These are phyloP conservation scores for Rhinogobio ventralis DNA, from an alignment of 2,797 vertebrate genomes.

Conservation along the genomic window DNA sequence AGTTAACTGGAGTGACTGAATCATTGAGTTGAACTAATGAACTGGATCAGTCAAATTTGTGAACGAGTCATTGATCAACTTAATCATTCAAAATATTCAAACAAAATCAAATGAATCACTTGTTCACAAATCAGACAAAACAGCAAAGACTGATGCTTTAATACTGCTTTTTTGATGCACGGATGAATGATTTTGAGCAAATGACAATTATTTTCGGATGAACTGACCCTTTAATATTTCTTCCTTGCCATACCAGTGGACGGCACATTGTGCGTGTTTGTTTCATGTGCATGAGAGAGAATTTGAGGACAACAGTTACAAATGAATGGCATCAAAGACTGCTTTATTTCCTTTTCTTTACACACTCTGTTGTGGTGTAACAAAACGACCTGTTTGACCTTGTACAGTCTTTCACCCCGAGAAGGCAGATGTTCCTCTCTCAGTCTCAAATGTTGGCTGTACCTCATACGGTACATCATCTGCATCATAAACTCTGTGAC, in stretches of 20 bases:
- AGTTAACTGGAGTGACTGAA: not conserved
- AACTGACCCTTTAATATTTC: conserved; percentile 22
- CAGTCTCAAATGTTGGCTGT: conserved; percentile 58
- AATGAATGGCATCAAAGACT: conserved; percentile 55
- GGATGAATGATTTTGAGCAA: not conserved
- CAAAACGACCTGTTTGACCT: conserved; percentile 59
- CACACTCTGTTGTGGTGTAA: conserved; percentile 59
- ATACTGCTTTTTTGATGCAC: not conserved
- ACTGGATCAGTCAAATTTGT: not conserved
- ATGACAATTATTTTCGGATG: not conserved
- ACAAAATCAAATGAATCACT: not conserved
- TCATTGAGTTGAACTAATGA: not conserved
- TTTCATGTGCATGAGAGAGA: conserved; percentile 54
- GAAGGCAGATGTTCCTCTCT: conserved; percentile 57
- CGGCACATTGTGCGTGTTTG: conserved; percentile 40
- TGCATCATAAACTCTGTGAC: conserved; percentile 54
- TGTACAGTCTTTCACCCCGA: conserved; percentile 66
- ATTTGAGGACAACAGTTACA: conserved; percentile 50
- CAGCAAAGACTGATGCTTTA: not conserved
- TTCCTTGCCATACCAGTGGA: conserved; percentile 45
- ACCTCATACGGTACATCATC: conserved; percentile 62
- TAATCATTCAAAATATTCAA: not conserved
- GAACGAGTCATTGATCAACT: not conserved
- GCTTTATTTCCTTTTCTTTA: conserved; percentile 43
- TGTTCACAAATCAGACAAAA: not conserved